Percentiles rank a stretch among this genome's conserved stretches.
phyloP scores from a whole-genome alignment of 2,113 vertebrate genomes.

The Peromyscus maniculatus region DNA sequence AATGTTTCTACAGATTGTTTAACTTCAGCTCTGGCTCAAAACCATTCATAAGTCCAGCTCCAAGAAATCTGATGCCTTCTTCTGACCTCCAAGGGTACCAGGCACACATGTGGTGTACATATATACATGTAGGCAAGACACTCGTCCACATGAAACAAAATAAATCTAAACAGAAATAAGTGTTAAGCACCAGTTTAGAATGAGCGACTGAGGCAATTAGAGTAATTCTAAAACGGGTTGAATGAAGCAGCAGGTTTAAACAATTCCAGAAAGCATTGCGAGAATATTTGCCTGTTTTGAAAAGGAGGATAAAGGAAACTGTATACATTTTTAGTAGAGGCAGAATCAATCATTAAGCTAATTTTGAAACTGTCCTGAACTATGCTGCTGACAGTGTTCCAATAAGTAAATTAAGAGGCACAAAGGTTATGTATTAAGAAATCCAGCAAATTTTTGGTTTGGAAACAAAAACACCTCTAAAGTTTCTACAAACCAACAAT shows the following conservation, averaged over 20 bases:
- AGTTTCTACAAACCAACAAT: slow-evolving; percentile 66
- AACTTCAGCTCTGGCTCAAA: background rate
- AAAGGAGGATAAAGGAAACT: slow-evolving; percentile 53
- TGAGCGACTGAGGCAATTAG: slow-evolving; percentile 26
- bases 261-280: slow-evolving; percentile 54
- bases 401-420: slow-evolving; percentile 66
- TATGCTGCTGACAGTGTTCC: slow-evolving; percentile 10
- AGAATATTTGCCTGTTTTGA: slow-evolving; percentile 60
- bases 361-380: slow-evolving; percentile 61
- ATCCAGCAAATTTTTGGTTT: slow-evolving; percentile 55
- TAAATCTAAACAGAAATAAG: background rate
- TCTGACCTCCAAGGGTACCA: background rate
- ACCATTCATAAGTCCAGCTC: background rate
- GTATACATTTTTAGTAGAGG: slow-evolving; percentile 38
- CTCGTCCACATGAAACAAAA: background rate
- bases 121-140: background rate
- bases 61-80: background rate
- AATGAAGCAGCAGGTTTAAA: slow-evolving; percentile 61
- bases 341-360: slow-evolving; percentile 62
- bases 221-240: slow-evolving; percentile 39
- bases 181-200: slow-evolving; percentile 45
- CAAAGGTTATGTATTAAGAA: slow-evolving; percentile 65
- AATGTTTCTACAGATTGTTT: background rate
- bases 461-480: slow-evolving; percentile 53
- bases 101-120: background rate